Evolutionary conservation across 1,140 invertebrate species (phyloP), one percentile per base, ranked within the genome.

Genomic region (Lepidurus apus): DNA sequence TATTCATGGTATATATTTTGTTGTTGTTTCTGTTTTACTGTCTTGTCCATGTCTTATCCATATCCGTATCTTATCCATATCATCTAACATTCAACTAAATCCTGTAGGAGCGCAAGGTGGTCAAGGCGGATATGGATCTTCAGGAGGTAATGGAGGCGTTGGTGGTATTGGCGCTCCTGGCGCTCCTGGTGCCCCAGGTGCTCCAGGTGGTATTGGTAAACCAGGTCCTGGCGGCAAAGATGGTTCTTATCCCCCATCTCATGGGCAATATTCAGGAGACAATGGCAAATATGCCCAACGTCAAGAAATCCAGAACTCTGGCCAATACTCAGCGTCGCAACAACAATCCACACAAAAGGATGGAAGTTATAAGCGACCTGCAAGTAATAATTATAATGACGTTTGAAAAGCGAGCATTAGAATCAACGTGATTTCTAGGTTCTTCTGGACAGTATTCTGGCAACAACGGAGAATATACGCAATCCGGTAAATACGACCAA

Each of bases 131-230:
- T 47, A 78, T 44, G 78, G 74, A 42, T 77, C 42, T 43, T 77
- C 76, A 47, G 74, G 80, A 74, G 43, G 43, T 34, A 78, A 79
- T n/a, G 81, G 81, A 73, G 76, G 73, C 73, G 77, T 78, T 26
- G 79, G 77, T 45, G 79, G 79, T 65, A 74, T 75, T 74, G 78
- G 79, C 77, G 74, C 76, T 78, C 78, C 79, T 9, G 81, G 81
- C n/a, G 75, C 77, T 26, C 78, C 80, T 74, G 81, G 78, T 73
- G 7, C 73, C 47, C 80, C 80, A 75, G 79, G 80, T n/a, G 75
- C 53, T 4, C 77, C 75, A 53, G 81, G 79, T 11, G 53, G 42
- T 1, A 77, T 78, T 42, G 80, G 79, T 77, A 34, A 73, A 43
- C 74, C 77, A 42, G 78, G 79, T 77, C 74, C 78, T 77, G 78